These are phyloP conservation scores for Marmota monax DNA, from an alignment of 2,113 vertebrate genomes.

Conservation along the genomic window DNA sequence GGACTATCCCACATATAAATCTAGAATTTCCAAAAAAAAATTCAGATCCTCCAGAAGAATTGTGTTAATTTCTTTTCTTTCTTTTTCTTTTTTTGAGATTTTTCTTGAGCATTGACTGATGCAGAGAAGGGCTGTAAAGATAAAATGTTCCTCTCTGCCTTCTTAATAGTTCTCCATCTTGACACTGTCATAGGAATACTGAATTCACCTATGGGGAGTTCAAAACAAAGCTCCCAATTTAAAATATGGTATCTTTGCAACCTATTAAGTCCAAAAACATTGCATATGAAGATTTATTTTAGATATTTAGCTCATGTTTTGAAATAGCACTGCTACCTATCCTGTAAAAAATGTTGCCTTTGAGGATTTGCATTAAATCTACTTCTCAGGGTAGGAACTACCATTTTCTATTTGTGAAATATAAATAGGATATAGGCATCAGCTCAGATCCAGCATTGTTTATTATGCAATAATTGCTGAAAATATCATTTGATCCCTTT, in stretches of 20 bases:
- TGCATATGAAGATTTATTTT: constrained; percentile 53
- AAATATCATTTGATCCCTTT: constrained; percentile 8
- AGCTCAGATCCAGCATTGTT: neutral
- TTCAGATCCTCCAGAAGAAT: neutral
- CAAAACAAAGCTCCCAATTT: neutral
- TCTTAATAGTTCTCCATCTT: neutral
- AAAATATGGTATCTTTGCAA: neutral
- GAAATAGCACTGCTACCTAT: constrained; percentile 17
- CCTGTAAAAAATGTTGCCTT: neutral
- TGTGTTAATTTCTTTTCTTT: neutral
- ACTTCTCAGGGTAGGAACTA: constrained; percentile 5
- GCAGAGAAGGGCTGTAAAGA: neutral
- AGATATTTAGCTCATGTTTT: constrained; percentile 38
- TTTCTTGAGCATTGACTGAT: neutral
- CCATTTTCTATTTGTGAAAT: constrained; percentile 49
- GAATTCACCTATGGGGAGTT: neutral
- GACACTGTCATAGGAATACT: neutral
- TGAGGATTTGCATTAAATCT: neutral
- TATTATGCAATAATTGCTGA: neutral
- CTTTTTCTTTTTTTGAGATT: constrained; percentile 26
- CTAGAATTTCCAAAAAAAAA: neutral
- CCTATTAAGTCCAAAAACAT: neutral
- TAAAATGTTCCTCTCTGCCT: neutral
- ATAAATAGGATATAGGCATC: neutral
- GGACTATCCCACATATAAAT: neutral